Percentiles rank a stretch among this genome's conserved stretches.
Conservation (phyloP, 2,797 vertebrate genomes). For the Falco concolor region DNA sequence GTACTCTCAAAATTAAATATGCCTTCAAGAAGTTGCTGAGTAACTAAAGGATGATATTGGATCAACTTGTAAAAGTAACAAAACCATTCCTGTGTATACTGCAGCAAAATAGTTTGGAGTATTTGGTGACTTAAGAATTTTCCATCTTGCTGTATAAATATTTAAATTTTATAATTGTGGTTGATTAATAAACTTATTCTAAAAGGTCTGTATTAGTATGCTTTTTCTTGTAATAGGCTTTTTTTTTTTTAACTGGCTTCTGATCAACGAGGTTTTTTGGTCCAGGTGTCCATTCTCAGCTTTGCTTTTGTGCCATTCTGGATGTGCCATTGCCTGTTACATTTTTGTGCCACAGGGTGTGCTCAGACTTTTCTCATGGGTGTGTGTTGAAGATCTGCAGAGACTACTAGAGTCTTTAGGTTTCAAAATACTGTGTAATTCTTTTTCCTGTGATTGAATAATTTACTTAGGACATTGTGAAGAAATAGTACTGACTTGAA, state of each 20-base stretch:
- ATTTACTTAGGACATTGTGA: neutral
- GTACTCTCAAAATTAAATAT: neutral
- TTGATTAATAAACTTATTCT: constrained; percentile 70
- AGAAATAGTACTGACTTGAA: neutral
- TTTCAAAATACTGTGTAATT: neutral
- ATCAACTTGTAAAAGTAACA: constrained; percentile 24
- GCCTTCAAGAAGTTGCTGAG: constrained; percentile 27
- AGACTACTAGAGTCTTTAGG: neutral
- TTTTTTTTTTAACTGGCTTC: neutral
- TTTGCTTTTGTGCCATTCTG: neutral
- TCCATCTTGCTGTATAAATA: constrained; percentile 55
- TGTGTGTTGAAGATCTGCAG: neutral
- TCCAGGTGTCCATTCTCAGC: neutral
- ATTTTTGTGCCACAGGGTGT: fast-evolving
- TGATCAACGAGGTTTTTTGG: neutral
- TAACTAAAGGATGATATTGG: constrained; percentile 17
- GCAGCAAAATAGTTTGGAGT: constrained; percentile 49
- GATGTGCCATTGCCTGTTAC: fast-evolving
- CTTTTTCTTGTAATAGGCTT: neutral
- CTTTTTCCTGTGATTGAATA: neutral
- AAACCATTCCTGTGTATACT: constrained; percentile 68
- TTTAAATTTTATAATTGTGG: constrained; percentile 68
- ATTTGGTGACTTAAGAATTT: constrained; percentile 44
- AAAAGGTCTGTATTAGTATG: neutral
- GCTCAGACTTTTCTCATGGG: neutral